A percentile compares a stretch with the other conserved stretches of the same genome.
These are phyloP conservation scores for Mirza zaza DNA, from an alignment of 2,113 vertebrate species.

Conservation along the genomic window DNA sequence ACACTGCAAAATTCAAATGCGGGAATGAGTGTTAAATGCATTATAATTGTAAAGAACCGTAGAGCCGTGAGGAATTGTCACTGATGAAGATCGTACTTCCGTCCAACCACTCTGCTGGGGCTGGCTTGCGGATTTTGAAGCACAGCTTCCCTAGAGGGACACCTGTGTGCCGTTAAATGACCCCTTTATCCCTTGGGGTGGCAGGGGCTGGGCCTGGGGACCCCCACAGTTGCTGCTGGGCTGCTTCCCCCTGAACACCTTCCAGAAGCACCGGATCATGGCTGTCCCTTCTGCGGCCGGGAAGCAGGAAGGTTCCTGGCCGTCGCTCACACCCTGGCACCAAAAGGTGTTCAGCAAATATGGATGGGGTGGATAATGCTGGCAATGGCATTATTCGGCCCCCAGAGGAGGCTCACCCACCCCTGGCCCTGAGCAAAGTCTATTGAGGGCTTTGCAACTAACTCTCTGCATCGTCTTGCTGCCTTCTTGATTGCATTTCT, in stretches of 20 bases:
- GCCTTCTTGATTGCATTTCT: neutral
- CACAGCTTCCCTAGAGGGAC: neutral
- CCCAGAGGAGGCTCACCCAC: accelerated
- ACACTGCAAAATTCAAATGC: neutral
- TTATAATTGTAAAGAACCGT: accelerated
- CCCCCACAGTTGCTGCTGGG: neutral
- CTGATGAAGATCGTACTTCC: accelerated
- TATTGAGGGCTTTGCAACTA: accelerated
- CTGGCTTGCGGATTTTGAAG: neutral
- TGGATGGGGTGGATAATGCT: accelerated
- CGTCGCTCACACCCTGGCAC: neutral
- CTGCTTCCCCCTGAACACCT: neutral
- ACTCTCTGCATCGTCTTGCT: accelerated
- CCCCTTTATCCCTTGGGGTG: neutral
- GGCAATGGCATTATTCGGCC: accelerated
- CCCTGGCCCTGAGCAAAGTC: neutral
- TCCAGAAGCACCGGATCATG: neutral
- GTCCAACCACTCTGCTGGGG: neutral
- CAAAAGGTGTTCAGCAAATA: neutral
- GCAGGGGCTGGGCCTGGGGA: neutral
- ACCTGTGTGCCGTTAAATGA: accelerated
- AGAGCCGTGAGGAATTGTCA: neutral
- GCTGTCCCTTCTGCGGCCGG: accelerated
- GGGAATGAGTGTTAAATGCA: neutral
- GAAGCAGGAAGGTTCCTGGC: too few species aligned